A percentile compares a stretch with the other conserved stretches of the same genome.
Evolutionary conservation across 2,797 vertebrate genomes (phyloP).

Genomic region (Lutjanus campechanus): DNA sequence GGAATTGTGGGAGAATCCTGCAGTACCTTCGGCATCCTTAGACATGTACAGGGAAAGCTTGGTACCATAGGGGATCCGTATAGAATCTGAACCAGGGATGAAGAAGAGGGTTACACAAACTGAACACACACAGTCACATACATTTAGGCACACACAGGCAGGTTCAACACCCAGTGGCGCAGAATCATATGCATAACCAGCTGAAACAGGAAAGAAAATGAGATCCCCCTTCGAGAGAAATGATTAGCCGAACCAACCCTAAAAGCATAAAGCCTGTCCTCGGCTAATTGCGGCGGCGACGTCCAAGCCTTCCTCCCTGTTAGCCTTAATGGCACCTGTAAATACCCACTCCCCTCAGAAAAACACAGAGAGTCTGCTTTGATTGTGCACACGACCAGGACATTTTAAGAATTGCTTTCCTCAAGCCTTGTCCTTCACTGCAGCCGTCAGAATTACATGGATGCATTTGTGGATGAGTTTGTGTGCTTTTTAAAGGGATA

Average conservation of each 20-base stretch:
- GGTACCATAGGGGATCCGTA: constrained; percentile 91
- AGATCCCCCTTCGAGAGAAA: constrained; percentile 53
- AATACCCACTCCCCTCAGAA: constrained; percentile 56
- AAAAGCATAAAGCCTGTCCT: constrained; percentile 60
- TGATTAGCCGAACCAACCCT: constrained; percentile 45
- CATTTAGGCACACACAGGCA: constrained; percentile 43
- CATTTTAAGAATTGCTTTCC: constrained; percentile 50
- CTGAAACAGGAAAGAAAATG: constrained; percentile 50
- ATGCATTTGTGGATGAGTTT: constrained; percentile 16
- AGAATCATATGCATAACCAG: constrained; percentile 43
- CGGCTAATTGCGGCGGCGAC: constrained; percentile 62
- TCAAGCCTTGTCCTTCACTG: constrained; percentile 17
- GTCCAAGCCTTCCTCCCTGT: constrained; percentile 57
- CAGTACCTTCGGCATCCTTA: constrained; percentile 90
- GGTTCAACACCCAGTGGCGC: constrained; percentile 27
- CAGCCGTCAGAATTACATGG: constrained; percentile 20
- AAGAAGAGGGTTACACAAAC: constrained; percentile 84
- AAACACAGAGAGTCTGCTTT: constrained; percentile 31
- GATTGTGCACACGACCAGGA: constrained; percentile 32
- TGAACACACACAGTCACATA: constrained; percentile 59
- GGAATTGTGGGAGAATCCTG: constrained; percentile 72
- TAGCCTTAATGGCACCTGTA: constrained; percentile 70
- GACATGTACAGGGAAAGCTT: constrained; percentile 91
- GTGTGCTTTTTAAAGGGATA: constrained; percentile 1
- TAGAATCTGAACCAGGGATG: constrained; percentile 90